phyloP scores from a whole-genome alignment of 2,113 vertebrate species.

The Syrmaticus mikado region DNA sequence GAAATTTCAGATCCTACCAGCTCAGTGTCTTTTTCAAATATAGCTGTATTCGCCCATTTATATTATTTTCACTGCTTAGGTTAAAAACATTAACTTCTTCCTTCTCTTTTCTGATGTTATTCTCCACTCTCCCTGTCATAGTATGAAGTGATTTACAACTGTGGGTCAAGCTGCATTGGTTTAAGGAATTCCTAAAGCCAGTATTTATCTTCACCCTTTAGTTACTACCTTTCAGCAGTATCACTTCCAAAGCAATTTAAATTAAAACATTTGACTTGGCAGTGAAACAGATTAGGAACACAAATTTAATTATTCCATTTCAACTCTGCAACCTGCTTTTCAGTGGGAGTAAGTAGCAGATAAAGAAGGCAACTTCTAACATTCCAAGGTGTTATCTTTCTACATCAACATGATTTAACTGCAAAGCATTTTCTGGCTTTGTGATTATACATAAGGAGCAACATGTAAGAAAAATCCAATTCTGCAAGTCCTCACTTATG shows the following conservation, averaged over 20 bases:
- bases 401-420: not conserved
- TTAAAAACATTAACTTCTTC: not conserved
- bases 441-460: not conserved
- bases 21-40: not conserved
- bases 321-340: not conserved
- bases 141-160: constrained; percentile 14
- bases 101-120: not conserved
- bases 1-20: not conserved
- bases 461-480: not conserved
- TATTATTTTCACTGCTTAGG: not conserved
- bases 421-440: not conserved
- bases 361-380: not conserved
- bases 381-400: not conserved
- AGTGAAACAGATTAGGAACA: not conserved
- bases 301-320: not conserved
- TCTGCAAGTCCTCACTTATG: not conserved
- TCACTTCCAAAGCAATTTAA: not conserved
- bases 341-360: not conserved
- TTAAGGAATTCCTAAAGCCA: constrained; percentile 39
- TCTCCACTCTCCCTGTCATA: not conserved
- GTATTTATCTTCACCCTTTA: not conserved
- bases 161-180: not conserved
- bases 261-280: constrained; percentile 7
- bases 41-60: not conserved
- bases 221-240: constrained; percentile 14